A percentile compares a stretch with the other conserved stretches of the same genome.
These are phyloP conservation scores for Monomorium pharaonis DNA, from an alignment of 1,140 invertebrate genomes.

Conservation along the genomic window DNA sequence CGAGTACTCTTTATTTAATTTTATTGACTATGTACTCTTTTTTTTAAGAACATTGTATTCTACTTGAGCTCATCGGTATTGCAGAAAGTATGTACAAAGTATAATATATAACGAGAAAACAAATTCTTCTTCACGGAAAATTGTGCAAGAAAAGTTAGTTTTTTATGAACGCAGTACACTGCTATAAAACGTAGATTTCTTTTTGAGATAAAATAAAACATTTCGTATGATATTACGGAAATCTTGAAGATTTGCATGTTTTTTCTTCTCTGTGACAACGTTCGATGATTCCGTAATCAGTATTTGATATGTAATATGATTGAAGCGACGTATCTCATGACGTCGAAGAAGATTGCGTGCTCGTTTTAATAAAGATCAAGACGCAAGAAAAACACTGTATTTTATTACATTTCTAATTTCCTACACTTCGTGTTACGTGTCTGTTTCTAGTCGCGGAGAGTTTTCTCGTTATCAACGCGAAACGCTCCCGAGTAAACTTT, in stretches of 20 bases:
- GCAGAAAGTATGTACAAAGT: neutral
- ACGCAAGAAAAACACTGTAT: slow-evolving; percentile 58
- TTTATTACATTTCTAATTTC: slow-evolving; percentile 51
- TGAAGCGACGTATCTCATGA: slow-evolving; percentile 34
- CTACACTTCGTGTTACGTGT: slow-evolving; percentile 1
- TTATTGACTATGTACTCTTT: slow-evolving; percentile 3
- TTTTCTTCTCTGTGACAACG: neutral
- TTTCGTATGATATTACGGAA: neutral
- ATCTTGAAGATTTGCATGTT: neutral
- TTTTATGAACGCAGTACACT: slow-evolving; percentile 3
- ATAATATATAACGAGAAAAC: neutral
- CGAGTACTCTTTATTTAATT: slow-evolving; percentile 11
- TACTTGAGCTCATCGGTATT: neutral
- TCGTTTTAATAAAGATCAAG: slow-evolving; percentile 60
- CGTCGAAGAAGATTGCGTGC: slow-evolving; percentile 51
- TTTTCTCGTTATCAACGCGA: slow-evolving; percentile 63
- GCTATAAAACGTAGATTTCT: neutral
- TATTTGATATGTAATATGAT: neutral
- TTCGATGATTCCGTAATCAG: neutral
- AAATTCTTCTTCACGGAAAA: slow-evolving; percentile 5
- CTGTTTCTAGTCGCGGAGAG: slow-evolving; percentile 29
- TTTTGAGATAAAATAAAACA: slow-evolving; percentile 22
- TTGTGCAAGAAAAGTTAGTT: neutral
- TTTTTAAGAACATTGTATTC: neutral
- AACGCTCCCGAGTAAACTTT: slow-evolving; percentile 27